These are phyloP conservation scores for Cosmopolites sordidus DNA, from an alignment of 2,888 invertebrate species.

Conservation along the genomic window DNA sequence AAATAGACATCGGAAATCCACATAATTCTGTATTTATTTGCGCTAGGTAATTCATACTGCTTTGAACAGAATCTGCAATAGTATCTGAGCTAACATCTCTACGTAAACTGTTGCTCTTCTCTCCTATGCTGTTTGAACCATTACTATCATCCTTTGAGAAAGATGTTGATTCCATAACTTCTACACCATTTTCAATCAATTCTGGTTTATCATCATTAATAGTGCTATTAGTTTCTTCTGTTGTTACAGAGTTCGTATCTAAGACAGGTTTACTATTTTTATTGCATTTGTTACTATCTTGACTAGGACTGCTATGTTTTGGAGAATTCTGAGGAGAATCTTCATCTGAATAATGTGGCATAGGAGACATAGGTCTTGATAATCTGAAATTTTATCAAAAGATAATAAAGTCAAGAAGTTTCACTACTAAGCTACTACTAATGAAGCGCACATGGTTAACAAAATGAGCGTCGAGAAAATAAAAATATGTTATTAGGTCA, in stretches of 20 bases:
- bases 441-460: no score
- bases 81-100: slow-evolving; percentile 68
- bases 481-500: no score
- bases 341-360: slow-evolving; percentile 59
- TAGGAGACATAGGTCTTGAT: slow-evolving; percentile 68
- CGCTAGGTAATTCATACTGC: slow-evolving; percentile 59
- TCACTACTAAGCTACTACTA: no score
- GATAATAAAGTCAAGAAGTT: no score
- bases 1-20: slow-evolving; percentile 82
- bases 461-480: no score
- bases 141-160: slow-evolving; percentile 23
- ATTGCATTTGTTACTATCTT: not conserved
- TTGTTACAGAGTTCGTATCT: not conserved
- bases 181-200: slow-evolving; percentile 36
- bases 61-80: slow-evolving; percentile 56
- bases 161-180: slow-evolving; percentile 45
- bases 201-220: slow-evolving; percentile 32
- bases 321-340: slow-evolving; percentile 37
- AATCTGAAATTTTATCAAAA: slow-evolving; percentile 57
- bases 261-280: slow-evolving; percentile 4
- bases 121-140: slow-evolving; percentile 26
- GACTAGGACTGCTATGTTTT: slow-evolving; percentile 16
- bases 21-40: slow-evolving; percentile 69
- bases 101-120: slow-evolving; percentile 54
- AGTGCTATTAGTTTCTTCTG: slow-evolving; percentile 26